Conservation (phyloP, 2,888 invertebrate species). For the Deilephila porcellus region DNA sequence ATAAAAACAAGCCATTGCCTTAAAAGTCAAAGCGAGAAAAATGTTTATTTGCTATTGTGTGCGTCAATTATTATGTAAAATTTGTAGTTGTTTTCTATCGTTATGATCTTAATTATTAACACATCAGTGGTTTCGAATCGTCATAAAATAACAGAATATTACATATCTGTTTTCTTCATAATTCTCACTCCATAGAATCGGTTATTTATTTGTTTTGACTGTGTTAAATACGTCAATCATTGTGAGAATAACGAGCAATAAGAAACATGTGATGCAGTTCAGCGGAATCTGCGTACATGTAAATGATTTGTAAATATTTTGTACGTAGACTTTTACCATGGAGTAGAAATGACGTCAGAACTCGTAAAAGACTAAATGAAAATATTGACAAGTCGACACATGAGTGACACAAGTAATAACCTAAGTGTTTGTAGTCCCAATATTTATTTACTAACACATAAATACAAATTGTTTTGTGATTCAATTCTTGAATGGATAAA, state of each 20-base stretch:
- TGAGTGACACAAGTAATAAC: background rate
- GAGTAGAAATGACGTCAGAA: conserved; percentile 8
- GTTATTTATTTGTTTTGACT: conserved; percentile 26
- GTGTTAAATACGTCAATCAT: conserved; percentile 30
- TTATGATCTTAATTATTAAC: background rate
- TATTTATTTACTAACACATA: background rate
- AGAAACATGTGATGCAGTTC: conserved; percentile 7
- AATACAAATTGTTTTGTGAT: too few relatives aligned
- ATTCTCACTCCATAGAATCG: background rate
- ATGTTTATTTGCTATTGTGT: background rate
- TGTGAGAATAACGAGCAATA: conserved; percentile 1
- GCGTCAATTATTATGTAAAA: background rate
- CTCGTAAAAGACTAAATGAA: too few relatives aligned
- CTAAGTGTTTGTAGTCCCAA: background rate
- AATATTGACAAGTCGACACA: background rate
- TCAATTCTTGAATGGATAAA: too few relatives aligned
- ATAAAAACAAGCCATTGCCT: background rate
- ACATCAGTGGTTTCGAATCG: background rate
- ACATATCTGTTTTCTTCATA: background rate
- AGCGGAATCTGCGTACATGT: conserved; percentile 29
- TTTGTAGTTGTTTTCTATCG: background rate
- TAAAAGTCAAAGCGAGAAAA: background rate
- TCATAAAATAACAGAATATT: background rate
- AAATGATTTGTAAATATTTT: conserved; percentile 40
- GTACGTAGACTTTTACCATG: conserved; percentile 40